Percentiles rank a stretch among this genome's conserved stretches.
These are phyloP conservation scores for Oceanodroma leucorhoa DNA, from an alignment of 2,797 vertebrate genomes.

Conservation along the genomic window DNA sequence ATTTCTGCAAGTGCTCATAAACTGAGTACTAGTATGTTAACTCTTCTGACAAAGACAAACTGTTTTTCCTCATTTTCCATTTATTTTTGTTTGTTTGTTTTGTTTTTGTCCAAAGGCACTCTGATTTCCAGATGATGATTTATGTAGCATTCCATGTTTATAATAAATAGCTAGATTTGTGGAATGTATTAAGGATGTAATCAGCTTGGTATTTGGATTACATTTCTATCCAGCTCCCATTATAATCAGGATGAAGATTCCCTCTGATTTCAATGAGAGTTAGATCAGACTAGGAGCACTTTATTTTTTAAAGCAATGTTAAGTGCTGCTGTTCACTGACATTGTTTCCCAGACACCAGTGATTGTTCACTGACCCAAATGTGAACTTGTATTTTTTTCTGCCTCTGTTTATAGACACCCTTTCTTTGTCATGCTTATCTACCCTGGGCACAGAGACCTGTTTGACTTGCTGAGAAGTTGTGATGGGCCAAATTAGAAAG, in stretches of 20 bases:
- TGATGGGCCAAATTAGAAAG: slow-evolving; percentile 33
- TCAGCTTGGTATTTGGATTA: neutral
- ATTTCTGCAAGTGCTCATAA: neutral
- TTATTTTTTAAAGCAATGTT: slow-evolving; percentile 12
- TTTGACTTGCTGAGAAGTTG: slow-evolving; percentile 30
- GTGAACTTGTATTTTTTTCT: slow-evolving; percentile 52
- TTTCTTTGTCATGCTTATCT: slow-evolving; percentile 45
- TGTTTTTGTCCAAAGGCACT: neutral
- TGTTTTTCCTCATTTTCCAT: neutral
- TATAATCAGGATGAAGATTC: neutral
- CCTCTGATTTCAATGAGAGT: neutral
- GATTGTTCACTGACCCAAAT: slow-evolving; percentile 68
- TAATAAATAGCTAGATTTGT: neutral
- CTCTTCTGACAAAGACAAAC: neutral
- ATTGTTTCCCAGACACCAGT: slow-evolving; percentile 42
- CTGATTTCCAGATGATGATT: neutral
- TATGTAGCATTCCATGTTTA: neutral
- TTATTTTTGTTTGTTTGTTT: neutral
- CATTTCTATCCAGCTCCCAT: neutral
- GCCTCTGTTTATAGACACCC: slow-evolving; percentile 24
- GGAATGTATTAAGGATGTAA: neutral
- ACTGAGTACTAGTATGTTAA: neutral
- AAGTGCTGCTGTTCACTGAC: slow-evolving; percentile 8
- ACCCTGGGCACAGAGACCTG: neutral
- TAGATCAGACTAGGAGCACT: neutral